Percentiles rank a stretch among this genome's conserved stretches.
phyloP scores from a whole-genome alignment of 2,888 invertebrate species.

The Harpalus rufipes region DNA sequence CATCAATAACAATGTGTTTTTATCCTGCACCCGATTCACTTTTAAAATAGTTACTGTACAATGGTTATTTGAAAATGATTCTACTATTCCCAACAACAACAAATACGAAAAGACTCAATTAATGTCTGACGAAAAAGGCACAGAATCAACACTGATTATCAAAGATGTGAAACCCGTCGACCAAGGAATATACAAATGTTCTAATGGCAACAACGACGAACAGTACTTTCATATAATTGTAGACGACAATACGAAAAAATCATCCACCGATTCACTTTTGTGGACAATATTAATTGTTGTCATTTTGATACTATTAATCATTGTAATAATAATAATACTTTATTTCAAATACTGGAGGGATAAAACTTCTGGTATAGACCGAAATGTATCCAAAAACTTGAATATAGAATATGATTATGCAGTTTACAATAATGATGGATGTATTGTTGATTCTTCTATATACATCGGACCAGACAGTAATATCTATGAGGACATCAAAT shows the following conservation, averaged over 20 bases:
- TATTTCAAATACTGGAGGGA: too few relatives aligned
- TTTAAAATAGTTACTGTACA: background rate
- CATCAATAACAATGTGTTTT: too few relatives aligned
- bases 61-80: slow-evolving; percentile 2
- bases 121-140: background rate
- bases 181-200: background rate
- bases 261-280: too few relatives aligned
- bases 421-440: background rate
- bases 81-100: background rate
- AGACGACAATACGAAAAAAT: background rate
- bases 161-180: background rate
- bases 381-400: too few relatives aligned
- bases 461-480: slow-evolving; percentile 14
- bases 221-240: background rate
- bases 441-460: background rate
- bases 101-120: background rate
- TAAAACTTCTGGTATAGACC: too few relatives aligned
- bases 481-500: slow-evolving; percentile 26
- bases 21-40: background rate
- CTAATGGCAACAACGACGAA: background rate
- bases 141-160: background rate
- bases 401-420: background rate
- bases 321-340: background rate
- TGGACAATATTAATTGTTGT: too few relatives aligned
- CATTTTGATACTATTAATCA: background rate